These are phyloP conservation scores for Paratilapia polleni DNA, from an alignment of 2,113 vertebrate species.

Conservation along the genomic window DNA sequence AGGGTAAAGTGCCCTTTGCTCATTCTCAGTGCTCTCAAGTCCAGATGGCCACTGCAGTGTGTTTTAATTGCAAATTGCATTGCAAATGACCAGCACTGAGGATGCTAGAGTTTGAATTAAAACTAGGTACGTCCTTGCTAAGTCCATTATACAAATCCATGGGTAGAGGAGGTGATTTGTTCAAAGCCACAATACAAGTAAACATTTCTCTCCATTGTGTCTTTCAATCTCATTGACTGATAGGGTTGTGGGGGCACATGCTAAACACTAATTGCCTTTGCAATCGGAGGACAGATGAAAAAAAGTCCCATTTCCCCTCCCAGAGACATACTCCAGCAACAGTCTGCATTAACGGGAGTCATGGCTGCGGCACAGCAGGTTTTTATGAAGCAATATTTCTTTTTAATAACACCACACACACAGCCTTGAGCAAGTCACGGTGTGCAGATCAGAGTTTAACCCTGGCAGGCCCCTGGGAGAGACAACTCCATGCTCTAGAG, in stretches of 20 bases:
- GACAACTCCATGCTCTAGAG: conserved; percentile 35
- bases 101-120: conserved; percentile 8
- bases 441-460: conserved; percentile 72
- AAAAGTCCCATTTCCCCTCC: conserved; percentile 40
- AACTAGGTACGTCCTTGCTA: background rate
- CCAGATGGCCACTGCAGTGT: conserved; percentile 63
- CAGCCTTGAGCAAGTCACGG: conserved; percentile 62
- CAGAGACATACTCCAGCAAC: conserved; percentile 41
- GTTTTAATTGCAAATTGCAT: conserved; percentile 65
- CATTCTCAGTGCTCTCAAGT: conserved; percentile 26
- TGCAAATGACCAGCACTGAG: conserved; percentile 58
- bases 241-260: conserved; percentile 33
- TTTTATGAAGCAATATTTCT: conserved; percentile 82
- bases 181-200: conserved; percentile 30
- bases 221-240: conserved; percentile 23
- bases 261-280: conserved; percentile 58
- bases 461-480: conserved; percentile 54
- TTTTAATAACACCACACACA: conserved; percentile 73
- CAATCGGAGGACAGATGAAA: conserved; percentile 39
- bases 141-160: conserved; percentile 31
- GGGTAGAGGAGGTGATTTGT: conserved; percentile 15
- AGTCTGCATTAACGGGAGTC: conserved; percentile 59
- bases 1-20: conserved; percentile 49
- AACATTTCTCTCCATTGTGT: conserved; percentile 41
- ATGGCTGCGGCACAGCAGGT: conserved; percentile 47